Base-by-base conservation (phyloP, 2,888 invertebrate species). In the Chloroclystis v-ata region DNA sequence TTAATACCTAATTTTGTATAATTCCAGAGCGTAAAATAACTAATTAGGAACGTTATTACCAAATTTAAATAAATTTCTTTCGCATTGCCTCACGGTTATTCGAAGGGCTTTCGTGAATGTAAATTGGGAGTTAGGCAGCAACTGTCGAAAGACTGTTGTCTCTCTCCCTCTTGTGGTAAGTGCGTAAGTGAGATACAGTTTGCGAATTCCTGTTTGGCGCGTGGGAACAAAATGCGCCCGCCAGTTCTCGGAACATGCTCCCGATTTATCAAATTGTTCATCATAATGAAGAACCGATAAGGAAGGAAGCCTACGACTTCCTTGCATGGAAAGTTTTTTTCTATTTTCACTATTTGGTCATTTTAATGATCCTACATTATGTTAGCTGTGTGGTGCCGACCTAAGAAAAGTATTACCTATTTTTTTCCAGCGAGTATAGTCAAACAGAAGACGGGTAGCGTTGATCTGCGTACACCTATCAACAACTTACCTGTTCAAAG, bases 191-290 rank as follows among this genome's bases (percentile, higher is more conserved):
- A 57, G 59, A 70, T 69, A 64, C 63, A 61, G 56, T 65, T 72
- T 59, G 66, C 61, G 59, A 77, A 75, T 78, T 72, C 76, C 68
- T 72, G 52, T 58, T 60, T 63, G 67, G 68, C 73, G 72, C 83
- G 85, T 85, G 86, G 83, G 86, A 86, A 85, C 72, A 66, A 66
- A 79, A 77, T 75, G 78, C 69, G 67, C 65, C 60, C 52, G 67
- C 60, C 47, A 55, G 64, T 84, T 86, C 84, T 78, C 60, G 82
- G 85, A 84, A 85, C 74, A 69, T 69, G 65, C 72, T 59, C 60
- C 73, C 76, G 73, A 75, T 80, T 74, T 72, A 82, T 81, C 79
- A 81, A 79, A 79, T 73, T 68, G 65, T 67, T 69, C 63, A 63
- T 66, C 63, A 61, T 72, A 74, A 57, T 72, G 67, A 69, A 57